Evolutionary conservation across 2,888 invertebrate genomes (phyloP).

Genomic region (Cheilosia impressa): DNA sequence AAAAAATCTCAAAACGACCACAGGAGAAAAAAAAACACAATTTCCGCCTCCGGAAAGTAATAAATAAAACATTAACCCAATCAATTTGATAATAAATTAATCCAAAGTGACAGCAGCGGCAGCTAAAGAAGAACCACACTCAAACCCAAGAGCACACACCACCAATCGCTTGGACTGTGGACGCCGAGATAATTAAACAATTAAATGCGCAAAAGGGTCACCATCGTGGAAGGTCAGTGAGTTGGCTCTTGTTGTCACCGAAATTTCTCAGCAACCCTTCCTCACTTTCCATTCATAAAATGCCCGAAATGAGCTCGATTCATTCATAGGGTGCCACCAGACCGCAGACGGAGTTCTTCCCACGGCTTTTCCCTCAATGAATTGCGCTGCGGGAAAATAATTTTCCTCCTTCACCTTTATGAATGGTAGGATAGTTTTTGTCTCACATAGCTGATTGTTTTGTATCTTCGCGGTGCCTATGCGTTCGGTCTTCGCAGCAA

Average conservation of each 20-base stretch:
- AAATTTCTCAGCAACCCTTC: slow-evolving; percentile 40
- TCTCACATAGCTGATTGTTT: slow-evolving; percentile 50
- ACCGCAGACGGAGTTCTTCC: slow-evolving; percentile 50
- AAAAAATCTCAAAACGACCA: slow-evolving; percentile 11
- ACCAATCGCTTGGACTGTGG: slow-evolving; percentile 8
- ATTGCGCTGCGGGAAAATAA: slow-evolving; percentile 23
- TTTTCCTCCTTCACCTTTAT: slow-evolving; percentile 38
- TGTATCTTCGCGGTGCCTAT: slow-evolving; percentile 27
- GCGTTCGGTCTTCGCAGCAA: neutral
- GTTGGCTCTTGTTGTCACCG: slow-evolving; percentile 29
- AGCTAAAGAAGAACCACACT: slow-evolving; percentile 22
- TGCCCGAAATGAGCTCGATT: neutral
- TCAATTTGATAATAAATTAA: slow-evolving; percentile 75
- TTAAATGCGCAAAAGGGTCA: slow-evolving; percentile 55
- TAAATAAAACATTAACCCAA: slow-evolving; percentile 75
- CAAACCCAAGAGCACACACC: slow-evolving; percentile 20
- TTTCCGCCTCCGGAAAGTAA: slow-evolving; percentile 73
- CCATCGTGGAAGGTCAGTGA: slow-evolving; percentile 57
- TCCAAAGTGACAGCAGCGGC: slow-evolving; percentile 69
- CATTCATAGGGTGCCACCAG: slow-evolving; percentile 56
- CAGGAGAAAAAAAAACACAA: slow-evolving; percentile 33
- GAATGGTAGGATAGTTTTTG: slow-evolving; percentile 28
- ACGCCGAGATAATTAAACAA: slow-evolving; percentile 65
- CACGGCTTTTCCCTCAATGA: slow-evolving; percentile 52
- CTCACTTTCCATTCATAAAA: slow-evolving; percentile 56